Conservation (phyloP, 2,113 vertebrate species). For the Orientallactaga bullata region DNA sequence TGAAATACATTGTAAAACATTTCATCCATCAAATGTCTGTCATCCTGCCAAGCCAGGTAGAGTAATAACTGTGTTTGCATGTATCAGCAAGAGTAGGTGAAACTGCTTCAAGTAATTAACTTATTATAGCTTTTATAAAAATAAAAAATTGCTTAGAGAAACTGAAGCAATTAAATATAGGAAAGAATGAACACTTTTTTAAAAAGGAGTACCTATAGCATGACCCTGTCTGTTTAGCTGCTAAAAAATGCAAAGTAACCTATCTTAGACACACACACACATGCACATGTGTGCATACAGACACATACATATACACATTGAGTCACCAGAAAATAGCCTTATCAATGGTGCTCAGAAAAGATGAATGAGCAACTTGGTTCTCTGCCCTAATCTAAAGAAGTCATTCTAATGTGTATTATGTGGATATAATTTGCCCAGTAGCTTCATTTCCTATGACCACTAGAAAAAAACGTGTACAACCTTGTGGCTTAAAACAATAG, state of each 20-base stretch:
- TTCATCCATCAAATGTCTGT: slow-evolving; percentile 59
- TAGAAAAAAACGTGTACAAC: not conserved
- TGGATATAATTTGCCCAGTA: not conserved
- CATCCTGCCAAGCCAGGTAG: slow-evolving; percentile 54
- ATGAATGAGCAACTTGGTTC: not conserved
- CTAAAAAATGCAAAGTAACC: not conserved
- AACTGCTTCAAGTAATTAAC: slow-evolving; percentile 57
- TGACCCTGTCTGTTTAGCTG: not conserved
- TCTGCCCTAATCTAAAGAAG: not conserved
- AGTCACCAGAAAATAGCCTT: not conserved
- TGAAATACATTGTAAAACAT: slow-evolving; percentile 52
- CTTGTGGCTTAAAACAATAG: too few species aligned
- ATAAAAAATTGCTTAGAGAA: not conserved
- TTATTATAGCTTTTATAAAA: slow-evolving; percentile 40
- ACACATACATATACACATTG: too few species aligned
- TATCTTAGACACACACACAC: not conserved
- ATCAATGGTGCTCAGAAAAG: not conserved
- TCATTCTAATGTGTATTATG: not conserved
- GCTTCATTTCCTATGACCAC: not conserved
- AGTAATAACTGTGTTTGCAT: slow-evolving; percentile 56
- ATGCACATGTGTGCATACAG: too few species aligned
- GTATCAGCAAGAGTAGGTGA: slow-evolving; percentile 64
- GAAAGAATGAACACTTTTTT: not conserved
- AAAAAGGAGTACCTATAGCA: not conserved
- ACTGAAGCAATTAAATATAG: not conserved